Conservation (phyloP, 2,888 invertebrate species). For the Spicauda simplicius region DNA sequence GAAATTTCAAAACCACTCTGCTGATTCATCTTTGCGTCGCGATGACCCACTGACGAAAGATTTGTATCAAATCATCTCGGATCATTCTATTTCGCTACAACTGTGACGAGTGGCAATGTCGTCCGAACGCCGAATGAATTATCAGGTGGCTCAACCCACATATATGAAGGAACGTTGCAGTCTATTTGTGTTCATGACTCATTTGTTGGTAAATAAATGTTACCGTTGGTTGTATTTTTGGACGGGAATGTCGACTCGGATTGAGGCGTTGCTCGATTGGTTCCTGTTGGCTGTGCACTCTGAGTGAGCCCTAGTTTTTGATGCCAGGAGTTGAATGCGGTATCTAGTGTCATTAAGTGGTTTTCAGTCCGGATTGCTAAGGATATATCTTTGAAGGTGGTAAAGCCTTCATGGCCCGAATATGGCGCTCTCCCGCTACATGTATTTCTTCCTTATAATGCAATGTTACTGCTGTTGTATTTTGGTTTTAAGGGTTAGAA, state of each 20-base stretch:
- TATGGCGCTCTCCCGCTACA: too few relatives aligned
- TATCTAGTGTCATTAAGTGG: too few relatives aligned
- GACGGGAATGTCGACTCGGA: neutral
- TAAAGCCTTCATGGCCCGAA: too few relatives aligned
- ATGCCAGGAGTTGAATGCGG: too few relatives aligned
- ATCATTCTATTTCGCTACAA: neutral
- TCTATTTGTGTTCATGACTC: conserved; percentile 14
- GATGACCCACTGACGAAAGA: neutral
- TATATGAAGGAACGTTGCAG: neutral
- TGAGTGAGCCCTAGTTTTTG: too few relatives aligned
- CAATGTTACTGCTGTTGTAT: too few relatives aligned
- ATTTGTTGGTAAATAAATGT: conserved; percentile 29
- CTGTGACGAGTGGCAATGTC: conserved; percentile 3
- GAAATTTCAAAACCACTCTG: neutral
- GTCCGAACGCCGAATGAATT: conserved; percentile 10
- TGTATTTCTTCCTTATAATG: too few relatives aligned
- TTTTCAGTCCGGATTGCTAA: too few relatives aligned
- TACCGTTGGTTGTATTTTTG: conserved; percentile 8
- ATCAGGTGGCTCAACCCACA: conserved; percentile 3
- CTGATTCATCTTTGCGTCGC: neutral
- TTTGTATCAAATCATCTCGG: neutral
- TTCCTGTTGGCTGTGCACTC: neutral
- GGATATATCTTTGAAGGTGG: too few relatives aligned
- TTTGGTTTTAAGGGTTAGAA: too few relatives aligned
- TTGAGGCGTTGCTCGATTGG: neutral